A percentile compares a stretch with the other conserved stretches of the same genome.
phyloP scores from a whole-genome alignment of 35 echinoderm and acorn worm genomes.

The Anneissia japonica region DNA sequence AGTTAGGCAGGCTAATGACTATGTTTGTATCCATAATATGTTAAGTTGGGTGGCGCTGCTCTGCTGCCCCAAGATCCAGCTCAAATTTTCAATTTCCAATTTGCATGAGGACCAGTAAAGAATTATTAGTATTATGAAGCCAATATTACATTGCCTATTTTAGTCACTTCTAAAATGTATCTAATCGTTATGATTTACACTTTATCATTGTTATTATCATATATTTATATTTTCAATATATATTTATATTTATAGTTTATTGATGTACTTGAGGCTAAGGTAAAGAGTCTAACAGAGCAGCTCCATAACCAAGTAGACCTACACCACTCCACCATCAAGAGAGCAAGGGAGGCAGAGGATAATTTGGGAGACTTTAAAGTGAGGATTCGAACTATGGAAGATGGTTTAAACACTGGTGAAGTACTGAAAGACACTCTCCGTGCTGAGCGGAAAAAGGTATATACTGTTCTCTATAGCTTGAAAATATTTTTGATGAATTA shows the following conservation, averaged over 20 bases:
- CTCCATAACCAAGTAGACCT: constrained; percentile 77
- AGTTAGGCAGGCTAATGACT: too few species aligned
- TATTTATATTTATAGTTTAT: constrained; percentile 43
- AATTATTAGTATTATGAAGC: too few species aligned
- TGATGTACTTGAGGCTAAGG: constrained; percentile 60
- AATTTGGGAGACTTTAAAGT: constrained; percentile 35
- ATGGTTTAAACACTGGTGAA: constrained; percentile 49
- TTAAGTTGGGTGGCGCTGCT: too few species aligned
- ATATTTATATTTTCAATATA: too few species aligned
- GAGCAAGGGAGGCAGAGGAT: constrained; percentile 70
- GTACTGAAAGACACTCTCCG: constrained; percentile 49
- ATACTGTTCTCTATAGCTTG: not conserved
- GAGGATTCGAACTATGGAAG: constrained; percentile 50
- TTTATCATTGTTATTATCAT: too few species aligned
- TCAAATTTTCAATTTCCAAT: too few species aligned
- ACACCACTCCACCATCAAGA: constrained; percentile 62
- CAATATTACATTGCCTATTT: too few species aligned
- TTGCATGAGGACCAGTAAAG: too few species aligned
- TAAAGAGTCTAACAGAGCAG: constrained; percentile 67
- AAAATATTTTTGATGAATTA: not conserved
- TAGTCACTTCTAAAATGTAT: too few species aligned
- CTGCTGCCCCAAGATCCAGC: too few species aligned
- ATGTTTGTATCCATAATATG: too few species aligned
- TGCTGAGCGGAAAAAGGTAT: constrained; percentile 67
- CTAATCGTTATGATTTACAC: too few species aligned